phyloP scores from a whole-genome alignment of 64 coral and sea anemone species.

The Dendrophyllia cribrosa region DNA sequence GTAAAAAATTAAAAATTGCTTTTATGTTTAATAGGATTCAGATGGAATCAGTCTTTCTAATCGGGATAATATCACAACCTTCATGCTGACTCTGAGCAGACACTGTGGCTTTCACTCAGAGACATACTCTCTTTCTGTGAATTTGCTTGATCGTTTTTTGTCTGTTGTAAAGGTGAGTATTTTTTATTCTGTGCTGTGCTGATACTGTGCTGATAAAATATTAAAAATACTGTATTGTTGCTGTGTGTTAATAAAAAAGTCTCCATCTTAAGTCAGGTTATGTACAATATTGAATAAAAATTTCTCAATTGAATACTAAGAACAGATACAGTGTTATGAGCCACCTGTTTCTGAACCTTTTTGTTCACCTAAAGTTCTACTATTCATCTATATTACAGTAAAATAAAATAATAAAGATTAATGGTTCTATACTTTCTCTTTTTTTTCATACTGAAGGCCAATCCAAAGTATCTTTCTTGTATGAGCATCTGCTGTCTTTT shows the following conservation, averaged over 20 bases:
- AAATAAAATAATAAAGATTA: not conserved
- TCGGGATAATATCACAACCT: conserved; percentile 79
- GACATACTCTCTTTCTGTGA: conserved; percentile 93
- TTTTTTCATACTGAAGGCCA: conserved; percentile 50
- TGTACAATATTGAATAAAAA: too few relatives aligned
- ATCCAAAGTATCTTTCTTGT: conserved; percentile 89
- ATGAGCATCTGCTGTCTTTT: conserved; percentile 90
- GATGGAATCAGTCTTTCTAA: conserved; percentile 97
- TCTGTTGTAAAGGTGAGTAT: conserved; percentile 93
- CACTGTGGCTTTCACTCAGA: conserved; percentile 98
- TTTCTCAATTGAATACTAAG: too few relatives aligned
- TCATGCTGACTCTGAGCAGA: conserved; percentile 85
- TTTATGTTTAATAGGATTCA: conserved; percentile 65
- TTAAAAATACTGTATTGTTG: too few relatives aligned
- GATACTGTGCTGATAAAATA: too few relatives aligned
- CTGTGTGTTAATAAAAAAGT: too few relatives aligned
- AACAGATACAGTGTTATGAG: too few relatives aligned
- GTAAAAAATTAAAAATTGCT: not conserved
- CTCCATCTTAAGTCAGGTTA: too few relatives aligned
- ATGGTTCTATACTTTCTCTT: not conserved
- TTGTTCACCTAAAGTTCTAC: too few relatives aligned
- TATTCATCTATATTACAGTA: too few relatives aligned
- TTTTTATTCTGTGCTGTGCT: too few relatives aligned
- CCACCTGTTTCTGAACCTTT: too few relatives aligned
- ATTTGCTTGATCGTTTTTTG: conserved; percentile 88